phyloP scores from a whole-genome alignment of 2,888 invertebrate genomes.

The Drosophila ochracea region DNA sequence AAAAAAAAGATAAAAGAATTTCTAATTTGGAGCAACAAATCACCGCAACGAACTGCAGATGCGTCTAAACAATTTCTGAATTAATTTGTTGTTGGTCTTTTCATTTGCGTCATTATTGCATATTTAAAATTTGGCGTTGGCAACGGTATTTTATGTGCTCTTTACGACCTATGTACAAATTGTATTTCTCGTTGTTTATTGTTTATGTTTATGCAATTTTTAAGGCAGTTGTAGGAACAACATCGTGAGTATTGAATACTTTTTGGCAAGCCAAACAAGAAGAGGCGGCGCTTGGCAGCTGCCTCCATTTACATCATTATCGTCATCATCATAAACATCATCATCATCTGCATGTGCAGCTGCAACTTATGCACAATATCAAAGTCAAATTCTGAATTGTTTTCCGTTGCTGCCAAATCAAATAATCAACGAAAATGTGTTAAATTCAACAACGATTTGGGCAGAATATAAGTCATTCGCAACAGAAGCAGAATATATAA shows the following conservation, averaged over 20 bases:
- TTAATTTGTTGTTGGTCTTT: slow-evolving; percentile 23
- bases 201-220: slow-evolving; percentile 70
- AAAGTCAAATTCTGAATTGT: slow-evolving; percentile 72
- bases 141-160: slow-evolving; percentile 45
- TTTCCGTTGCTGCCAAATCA: slow-evolving; percentile 66
- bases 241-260: slow-evolving; percentile 21
- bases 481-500: neutral
- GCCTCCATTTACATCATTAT: slow-evolving; percentile 41
- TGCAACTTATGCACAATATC: slow-evolving; percentile 55
- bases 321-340: slow-evolving; percentile 3
- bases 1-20: slow-evolving; percentile 16
- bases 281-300: slow-evolving; percentile 49
- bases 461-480: slow-evolving; percentile 2
- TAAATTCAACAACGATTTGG: slow-evolving; percentile 27
- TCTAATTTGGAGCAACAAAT: slow-evolving; percentile 33
- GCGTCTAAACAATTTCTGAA: slow-evolving; percentile 47
- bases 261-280: slow-evolving; percentile 57
- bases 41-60: slow-evolving; percentile 31
- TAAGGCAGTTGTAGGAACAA: slow-evolving; percentile 48
- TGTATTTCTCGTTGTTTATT: slow-evolving; percentile 41
- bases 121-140: slow-evolving; percentile 27
- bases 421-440: slow-evolving; percentile 62
- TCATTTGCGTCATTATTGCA: slow-evolving; percentile 50
- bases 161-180: slow-evolving; percentile 44
- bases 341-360: slow-evolving; percentile 13